These are phyloP conservation scores for Lacanobia oleracea DNA, from an alignment of 2,888 invertebrate species.

Conservation along the genomic window DNA sequence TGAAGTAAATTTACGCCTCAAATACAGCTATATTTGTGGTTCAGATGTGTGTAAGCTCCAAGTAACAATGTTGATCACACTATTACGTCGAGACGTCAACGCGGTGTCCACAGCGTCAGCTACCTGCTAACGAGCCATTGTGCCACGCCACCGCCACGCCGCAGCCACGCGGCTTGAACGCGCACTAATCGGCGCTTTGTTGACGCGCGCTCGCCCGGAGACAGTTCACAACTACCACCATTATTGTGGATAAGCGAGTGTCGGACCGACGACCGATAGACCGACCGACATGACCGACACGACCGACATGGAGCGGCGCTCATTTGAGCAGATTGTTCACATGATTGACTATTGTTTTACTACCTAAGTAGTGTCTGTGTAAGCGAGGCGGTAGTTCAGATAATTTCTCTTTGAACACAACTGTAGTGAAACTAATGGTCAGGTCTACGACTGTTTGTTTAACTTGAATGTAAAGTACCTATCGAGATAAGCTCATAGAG, in stretches of 20 bases:
- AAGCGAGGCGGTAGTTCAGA: neutral
- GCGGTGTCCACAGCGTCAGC: constrained; percentile 35
- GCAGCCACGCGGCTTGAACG: constrained; percentile 15
- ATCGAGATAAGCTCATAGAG: too few relatives aligned
- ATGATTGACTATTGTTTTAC: constrained; percentile 35
- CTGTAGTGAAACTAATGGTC: neutral
- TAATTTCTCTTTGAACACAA: neutral
- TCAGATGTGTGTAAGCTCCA: neutral
- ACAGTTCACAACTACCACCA: constrained; percentile 41
- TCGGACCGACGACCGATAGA: neutral
- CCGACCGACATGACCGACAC: neutral
- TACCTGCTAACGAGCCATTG: constrained; percentile 59
- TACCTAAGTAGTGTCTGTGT: neutral
- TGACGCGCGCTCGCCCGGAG: constrained; percentile 38
- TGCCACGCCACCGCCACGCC: constrained; percentile 21
- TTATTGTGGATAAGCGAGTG: constrained; percentile 8
- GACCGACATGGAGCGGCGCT: neutral
- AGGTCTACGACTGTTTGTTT: neutral
- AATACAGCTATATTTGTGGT: neutral
- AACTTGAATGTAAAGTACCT: neutral
- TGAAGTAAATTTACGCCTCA: neutral
- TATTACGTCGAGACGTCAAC: constrained; percentile 12
- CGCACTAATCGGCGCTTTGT: constrained; percentile 48
- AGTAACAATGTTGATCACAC: constrained; percentile 20
- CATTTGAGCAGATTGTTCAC: constrained; percentile 6